phyloP scores from a whole-genome alignment of 2,797 vertebrate species.

The Mycteria americana region DNA sequence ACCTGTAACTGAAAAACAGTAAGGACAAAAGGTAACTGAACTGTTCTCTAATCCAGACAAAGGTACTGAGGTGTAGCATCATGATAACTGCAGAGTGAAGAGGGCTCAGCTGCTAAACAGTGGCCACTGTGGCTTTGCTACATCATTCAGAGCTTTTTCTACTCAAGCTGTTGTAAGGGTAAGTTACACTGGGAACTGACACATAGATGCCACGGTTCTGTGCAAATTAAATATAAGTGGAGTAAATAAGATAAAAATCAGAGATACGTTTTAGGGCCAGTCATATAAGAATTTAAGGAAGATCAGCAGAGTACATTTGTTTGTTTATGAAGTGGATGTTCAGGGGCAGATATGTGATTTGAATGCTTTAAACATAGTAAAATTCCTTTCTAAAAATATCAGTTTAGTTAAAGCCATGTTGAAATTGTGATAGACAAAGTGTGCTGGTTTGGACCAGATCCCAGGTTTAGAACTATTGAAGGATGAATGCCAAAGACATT shows the following conservation, averaged over 20 bases:
- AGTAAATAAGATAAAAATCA: background rate
- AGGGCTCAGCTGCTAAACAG: background rate
- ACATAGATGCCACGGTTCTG: background rate
- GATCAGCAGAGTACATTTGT: background rate
- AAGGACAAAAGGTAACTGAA: background rate
- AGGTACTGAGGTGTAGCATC: background rate
- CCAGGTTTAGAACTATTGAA: background rate
- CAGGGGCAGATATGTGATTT: background rate
- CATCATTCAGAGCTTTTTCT: background rate
- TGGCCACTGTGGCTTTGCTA: background rate
- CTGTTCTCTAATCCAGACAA: background rate
- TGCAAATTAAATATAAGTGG: background rate
- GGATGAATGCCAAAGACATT: background rate
- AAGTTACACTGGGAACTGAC: background rate
- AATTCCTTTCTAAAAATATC: background rate
- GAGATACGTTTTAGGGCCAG: background rate
- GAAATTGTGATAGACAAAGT: background rate
- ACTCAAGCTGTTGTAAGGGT: background rate
- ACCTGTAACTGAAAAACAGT: background rate
- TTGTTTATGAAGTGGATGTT: background rate
- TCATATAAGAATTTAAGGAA: background rate
- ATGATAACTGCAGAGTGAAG: background rate
- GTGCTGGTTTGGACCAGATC: background rate
- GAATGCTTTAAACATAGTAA: background rate
- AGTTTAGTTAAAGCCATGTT: background rate